Percentiles rank a stretch among this genome's conserved stretches.
Evolutionary conservation across 2,888 invertebrate species (phyloP).

Genomic region (Mythimna vitellina): DNA sequence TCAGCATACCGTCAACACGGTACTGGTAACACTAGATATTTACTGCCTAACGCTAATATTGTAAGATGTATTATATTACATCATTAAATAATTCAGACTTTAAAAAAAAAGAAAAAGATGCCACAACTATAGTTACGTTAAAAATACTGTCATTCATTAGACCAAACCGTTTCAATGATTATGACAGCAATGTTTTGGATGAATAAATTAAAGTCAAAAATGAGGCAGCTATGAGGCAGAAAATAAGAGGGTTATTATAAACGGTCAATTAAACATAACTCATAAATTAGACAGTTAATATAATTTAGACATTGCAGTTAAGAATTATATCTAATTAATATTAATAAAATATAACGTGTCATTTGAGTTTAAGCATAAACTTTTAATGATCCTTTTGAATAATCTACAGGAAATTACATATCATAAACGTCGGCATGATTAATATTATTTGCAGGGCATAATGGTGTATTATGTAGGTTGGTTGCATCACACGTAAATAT

Average conservation of each 20-base stretch:
- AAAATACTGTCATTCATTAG: background rate
- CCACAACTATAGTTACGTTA: background rate
- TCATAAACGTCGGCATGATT: slow-evolving; percentile 59
- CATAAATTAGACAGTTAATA: slow-evolving; percentile 35
- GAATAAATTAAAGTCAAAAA: background rate
- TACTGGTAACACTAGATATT: background rate
- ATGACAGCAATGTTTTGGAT: background rate
- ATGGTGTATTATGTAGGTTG: slow-evolving; percentile 50
- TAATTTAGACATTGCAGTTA: slow-evolving; percentile 15
- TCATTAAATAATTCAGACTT: background rate
- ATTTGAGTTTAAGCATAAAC: slow-evolving; percentile 40
- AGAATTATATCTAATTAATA: slow-evolving; percentile 47
- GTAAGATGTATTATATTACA: background rate
- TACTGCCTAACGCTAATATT: background rate
- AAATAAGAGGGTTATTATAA: slow-evolving; percentile 31
- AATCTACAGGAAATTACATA: slow-evolving; percentile 53
- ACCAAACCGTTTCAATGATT: background rate
- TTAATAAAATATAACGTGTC: slow-evolving; percentile 52
- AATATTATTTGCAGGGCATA: slow-evolving; percentile 45
- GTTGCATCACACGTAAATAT: slow-evolving; percentile 45
- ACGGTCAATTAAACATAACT: slow-evolving; percentile 20
- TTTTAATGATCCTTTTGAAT: slow-evolving; percentile 46
- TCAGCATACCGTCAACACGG: background rate
- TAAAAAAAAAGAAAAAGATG: background rate
- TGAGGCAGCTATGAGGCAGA: background rate